Evolutionary conservation across 2,113 vertebrate species (phyloP).

Genomic region (Morone saxatilis): DNA sequence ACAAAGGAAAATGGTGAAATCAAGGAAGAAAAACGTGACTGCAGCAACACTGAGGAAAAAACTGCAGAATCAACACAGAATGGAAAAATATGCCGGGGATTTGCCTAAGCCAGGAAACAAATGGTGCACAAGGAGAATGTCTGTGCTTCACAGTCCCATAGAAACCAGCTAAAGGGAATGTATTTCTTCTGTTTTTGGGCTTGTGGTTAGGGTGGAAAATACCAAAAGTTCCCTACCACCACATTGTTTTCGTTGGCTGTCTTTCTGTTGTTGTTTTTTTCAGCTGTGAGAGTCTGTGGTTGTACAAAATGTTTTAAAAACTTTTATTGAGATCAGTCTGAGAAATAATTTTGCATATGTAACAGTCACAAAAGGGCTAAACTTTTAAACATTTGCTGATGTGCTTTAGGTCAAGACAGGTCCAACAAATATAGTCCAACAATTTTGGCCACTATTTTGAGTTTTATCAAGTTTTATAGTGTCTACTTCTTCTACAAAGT

Average conservation of each 20-base stretch:
- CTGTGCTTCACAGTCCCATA: slow-evolving; percentile 40
- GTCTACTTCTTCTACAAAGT: background rate
- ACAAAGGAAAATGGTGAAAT: slow-evolving; percentile 64
- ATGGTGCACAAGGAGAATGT: slow-evolving; percentile 42
- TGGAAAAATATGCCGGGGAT: slow-evolving; percentile 71
- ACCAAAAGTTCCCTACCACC: slow-evolving; percentile 16
- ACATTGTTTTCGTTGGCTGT: slow-evolving; percentile 8
- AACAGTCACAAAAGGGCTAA: background rate
- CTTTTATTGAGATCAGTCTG: background rate
- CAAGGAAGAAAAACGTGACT: slow-evolving; percentile 58
- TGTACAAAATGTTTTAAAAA: background rate
- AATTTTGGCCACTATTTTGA: background rate
- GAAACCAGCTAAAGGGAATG: slow-evolving; percentile 45
- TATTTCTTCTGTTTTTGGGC: slow-evolving; percentile 25
- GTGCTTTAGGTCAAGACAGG: background rate
- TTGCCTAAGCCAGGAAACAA: slow-evolving; percentile 61
- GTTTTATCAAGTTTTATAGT: background rate
- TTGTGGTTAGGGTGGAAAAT: slow-evolving; percentile 8
- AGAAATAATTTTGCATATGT: background rate
- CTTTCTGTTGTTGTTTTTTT: background rate
- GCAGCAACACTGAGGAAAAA: slow-evolving; percentile 17
- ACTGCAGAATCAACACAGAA: slow-evolving; percentile 50
- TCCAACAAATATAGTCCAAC: background rate
- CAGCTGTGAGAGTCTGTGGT: background rate
- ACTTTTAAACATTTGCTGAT: background rate